These are phyloP conservation scores for Drosophila merina DNA, from an alignment of 2,888 invertebrate genomes.

Conservation along the genomic window DNA sequence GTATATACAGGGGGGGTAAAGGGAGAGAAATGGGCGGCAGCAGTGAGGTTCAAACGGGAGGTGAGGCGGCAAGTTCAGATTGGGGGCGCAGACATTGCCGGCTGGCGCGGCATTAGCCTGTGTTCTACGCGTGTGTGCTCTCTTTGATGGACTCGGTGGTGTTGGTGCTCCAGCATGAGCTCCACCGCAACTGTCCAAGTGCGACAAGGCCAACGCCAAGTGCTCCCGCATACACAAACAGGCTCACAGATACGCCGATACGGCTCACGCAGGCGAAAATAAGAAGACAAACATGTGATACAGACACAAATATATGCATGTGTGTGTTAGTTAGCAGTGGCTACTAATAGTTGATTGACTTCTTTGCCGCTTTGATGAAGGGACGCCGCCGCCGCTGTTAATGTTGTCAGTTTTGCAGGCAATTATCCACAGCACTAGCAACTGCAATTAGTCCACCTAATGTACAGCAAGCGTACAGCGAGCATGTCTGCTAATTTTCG, in stretches of 20 bases:
- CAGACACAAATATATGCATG: slow-evolving; percentile 62
- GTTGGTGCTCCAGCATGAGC: slow-evolving; percentile 59
- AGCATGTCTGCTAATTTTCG: slow-evolving; percentile 44
- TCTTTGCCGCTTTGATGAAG: slow-evolving; percentile 52
- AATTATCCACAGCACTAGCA: slow-evolving; percentile 37
- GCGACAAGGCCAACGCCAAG: slow-evolving; percentile 79
- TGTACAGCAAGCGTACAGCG: slow-evolving; percentile 10
- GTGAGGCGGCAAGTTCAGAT: slow-evolving; percentile 42
- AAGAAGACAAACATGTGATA: slow-evolving; percentile 81
- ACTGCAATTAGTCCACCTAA: slow-evolving; percentile 48
- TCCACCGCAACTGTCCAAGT: slow-evolving; percentile 59
- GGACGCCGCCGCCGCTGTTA: slow-evolving; percentile 38
- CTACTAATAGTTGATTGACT: slow-evolving; percentile 79
- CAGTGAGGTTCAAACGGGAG: slow-evolving; percentile 18
- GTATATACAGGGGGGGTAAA: slow-evolving; percentile 25
- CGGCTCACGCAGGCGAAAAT: slow-evolving; percentile 68
- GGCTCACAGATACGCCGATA: slow-evolving; percentile 35
- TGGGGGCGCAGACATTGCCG: slow-evolving; percentile 58
- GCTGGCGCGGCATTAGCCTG: slow-evolving; percentile 54
- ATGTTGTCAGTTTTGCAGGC: slow-evolving; percentile 49
- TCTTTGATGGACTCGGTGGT: slow-evolving; percentile 12
- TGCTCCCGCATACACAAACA: slow-evolving; percentile 49
- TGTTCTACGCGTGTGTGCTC: slow-evolving; percentile 11
- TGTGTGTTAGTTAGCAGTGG: slow-evolving; percentile 51
- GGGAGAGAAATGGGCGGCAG: slow-evolving; percentile 3